phyloP scores from a whole-genome alignment of 2,797 vertebrate genomes.

The Falco cherrug region DNA sequence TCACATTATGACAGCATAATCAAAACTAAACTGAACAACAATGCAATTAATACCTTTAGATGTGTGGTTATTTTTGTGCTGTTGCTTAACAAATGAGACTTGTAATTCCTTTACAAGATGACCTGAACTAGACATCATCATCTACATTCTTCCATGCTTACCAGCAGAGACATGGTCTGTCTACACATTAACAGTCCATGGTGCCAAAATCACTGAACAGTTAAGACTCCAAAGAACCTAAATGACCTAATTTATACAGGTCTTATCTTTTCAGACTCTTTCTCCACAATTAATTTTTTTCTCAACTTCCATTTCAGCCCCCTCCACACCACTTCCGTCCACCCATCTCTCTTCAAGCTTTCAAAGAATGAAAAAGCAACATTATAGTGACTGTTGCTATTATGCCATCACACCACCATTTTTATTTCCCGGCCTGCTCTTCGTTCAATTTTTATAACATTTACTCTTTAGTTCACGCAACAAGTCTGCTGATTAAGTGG shows the following conservation, averaged over 20 bases:
- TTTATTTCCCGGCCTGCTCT: neutral
- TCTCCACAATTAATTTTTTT: neutral
- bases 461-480: neutral
- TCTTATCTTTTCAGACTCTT: neutral
- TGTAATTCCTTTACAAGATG: neutral
- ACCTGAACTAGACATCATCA: neutral
- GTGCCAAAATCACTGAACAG: neutral
- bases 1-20: neutral
- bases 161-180: neutral
- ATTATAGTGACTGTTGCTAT: neutral
- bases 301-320: neutral
- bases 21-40: conserved; percentile 16
- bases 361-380: neutral
- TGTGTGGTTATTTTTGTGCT: neutral
- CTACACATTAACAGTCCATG: fast-evolving
- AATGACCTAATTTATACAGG: neutral
- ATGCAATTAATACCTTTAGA: conserved; percentile 16
- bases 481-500: neutral
- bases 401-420: neutral
- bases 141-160: neutral
- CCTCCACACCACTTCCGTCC: neutral
- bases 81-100: neutral
- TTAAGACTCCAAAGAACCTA: neutral
- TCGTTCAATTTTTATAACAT: neutral
- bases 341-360: neutral